Evolutionary conservation across 92 coral and sea anemone species (phyloP).

Genomic region (Zoanthus solanderi): DNA sequence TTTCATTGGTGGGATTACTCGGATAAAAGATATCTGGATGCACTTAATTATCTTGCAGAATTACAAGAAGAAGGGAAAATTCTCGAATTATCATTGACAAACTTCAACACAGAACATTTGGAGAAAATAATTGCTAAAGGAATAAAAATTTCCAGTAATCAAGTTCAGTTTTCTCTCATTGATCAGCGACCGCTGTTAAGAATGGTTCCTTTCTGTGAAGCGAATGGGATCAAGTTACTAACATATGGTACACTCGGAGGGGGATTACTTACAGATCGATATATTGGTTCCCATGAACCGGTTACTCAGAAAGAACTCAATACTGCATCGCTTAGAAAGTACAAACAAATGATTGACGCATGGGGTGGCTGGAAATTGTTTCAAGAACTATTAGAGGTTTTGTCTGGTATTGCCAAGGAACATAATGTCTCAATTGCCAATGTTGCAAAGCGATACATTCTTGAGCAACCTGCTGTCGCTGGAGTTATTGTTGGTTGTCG

Average conservation of each 20-base stretch:
- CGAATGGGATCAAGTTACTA: constrained; percentile 73
- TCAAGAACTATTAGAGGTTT: constrained; percentile 72
- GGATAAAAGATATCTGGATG: constrained; percentile 83
- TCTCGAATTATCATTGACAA: constrained; percentile 78
- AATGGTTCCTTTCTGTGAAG: constrained; percentile 75
- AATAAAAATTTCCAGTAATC: constrained; percentile 81
- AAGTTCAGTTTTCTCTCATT: constrained; percentile 85
- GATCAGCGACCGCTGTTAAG: constrained; percentile 80
- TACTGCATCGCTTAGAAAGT: constrained; percentile 85
- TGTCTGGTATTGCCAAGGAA: constrained; percentile 69
- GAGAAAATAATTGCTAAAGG: constrained; percentile 66
- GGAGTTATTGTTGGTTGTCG: constrained; percentile 85
- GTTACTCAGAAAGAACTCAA: constrained; percentile 54
- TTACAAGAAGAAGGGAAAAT: constrained; percentile 72
- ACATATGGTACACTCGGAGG: constrained; percentile 88
- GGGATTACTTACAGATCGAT: constrained; percentile 77
- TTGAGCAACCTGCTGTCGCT: constrained; percentile 84
- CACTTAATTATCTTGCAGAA: constrained; percentile 77
- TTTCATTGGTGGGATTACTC: constrained; percentile 96
- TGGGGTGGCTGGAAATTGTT: constrained; percentile 91
- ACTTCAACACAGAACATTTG: constrained; percentile 80
- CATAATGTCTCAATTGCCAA: constrained; percentile 81
- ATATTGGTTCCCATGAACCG: constrained; percentile 71
- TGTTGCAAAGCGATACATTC: constrained; percentile 80
- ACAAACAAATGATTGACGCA: constrained; percentile 88